Base-by-base conservation (phyloP, 1,140 invertebrate species). In the Phymastichus coffea region DNA sequence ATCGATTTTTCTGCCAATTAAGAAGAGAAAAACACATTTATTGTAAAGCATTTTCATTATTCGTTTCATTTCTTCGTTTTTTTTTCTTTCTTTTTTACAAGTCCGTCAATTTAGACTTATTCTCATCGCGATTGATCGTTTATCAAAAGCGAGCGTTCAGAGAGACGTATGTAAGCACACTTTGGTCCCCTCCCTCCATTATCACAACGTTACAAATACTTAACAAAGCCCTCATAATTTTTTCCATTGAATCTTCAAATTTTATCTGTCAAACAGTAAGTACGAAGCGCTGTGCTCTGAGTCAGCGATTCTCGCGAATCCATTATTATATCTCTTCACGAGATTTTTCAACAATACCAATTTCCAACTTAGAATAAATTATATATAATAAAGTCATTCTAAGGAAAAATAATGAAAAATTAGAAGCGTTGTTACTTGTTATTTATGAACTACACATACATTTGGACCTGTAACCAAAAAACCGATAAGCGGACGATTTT, bases 1-100 rank as follows among this genome's bases (percentile, higher is more conserved):
- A 66, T 66, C 59, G 66, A 69, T 66, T 66, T 68, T 69, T 65
- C 58, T 60, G 66, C 63, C 63, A 69, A 69, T 69, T 67, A 63
- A 64, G 63, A 67, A 67, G n/a, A n/a, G 62, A 63, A 63, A 64
- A 67, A 65, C 63, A 64, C 54, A 56, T 66, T 69, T 69, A 63
- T 63, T 68, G 64, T 66, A 64, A 68, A 52, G 61, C 15, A 52
- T 66, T 67, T 65, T n/a, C n/a, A n/a, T n/a, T n/a, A n/a, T n/a
- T n/a, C n/a, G n/a, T n/a, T n/a, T n/a, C n/a, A n/a, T n/a, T n/a
- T n/a, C n/a, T n/a, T n/a, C n/a, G n/a, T n/a, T n/a, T n/a, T n/a
- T n/a, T n/a, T n/a, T n/a, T n/a, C n/a, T n/a, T n/a, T 44, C 57
- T 69, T 56, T 66, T 70, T 65, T 48, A 68, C 67, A 57, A 64